These are phyloP conservation scores for Ibycter americanus DNA, from an alignment of 2,797 vertebrate genomes.

Conservation along the genomic window DNA sequence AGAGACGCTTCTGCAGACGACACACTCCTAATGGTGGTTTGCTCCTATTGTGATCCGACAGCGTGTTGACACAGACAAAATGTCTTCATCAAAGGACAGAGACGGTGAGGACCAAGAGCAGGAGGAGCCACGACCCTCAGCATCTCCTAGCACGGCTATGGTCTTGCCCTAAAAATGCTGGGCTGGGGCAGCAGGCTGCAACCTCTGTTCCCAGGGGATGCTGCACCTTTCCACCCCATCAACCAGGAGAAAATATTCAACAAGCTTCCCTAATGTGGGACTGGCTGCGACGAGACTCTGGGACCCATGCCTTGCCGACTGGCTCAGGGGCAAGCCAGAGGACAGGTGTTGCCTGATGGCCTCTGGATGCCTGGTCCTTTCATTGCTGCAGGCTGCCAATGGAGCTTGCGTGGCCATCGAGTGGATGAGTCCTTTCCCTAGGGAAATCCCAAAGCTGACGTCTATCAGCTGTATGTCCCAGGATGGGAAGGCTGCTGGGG, in stretches of 20 bases:
- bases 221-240: background rate
- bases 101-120: rapidly evolving
- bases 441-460: background rate
- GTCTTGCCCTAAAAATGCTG: rapidly evolving
- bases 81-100: background rate
- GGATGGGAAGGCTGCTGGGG: background rate
- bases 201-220: rapidly evolving
- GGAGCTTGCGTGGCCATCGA: background rate
- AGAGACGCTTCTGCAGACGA: background rate
- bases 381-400: rapidly evolving
- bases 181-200: background rate
- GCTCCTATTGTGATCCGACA: background rate
- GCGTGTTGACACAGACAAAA: background rate
- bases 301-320: rapidly evolving
- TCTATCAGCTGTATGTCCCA: rapidly evolving
- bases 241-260: background rate
- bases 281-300: background rate
- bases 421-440: background rate
- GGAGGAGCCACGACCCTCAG: rapidly evolving
- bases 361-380: background rate
- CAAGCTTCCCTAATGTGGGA: background rate
- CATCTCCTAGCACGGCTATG: rapidly evolving
- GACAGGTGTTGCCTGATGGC: rapidly evolving
- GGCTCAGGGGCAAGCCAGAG: rapidly evolving
- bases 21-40: background rate